These are phyloP conservation scores for Leptodactylus fuscus DNA, from an alignment of 2,113 vertebrate species.

Conservation along the genomic window DNA sequence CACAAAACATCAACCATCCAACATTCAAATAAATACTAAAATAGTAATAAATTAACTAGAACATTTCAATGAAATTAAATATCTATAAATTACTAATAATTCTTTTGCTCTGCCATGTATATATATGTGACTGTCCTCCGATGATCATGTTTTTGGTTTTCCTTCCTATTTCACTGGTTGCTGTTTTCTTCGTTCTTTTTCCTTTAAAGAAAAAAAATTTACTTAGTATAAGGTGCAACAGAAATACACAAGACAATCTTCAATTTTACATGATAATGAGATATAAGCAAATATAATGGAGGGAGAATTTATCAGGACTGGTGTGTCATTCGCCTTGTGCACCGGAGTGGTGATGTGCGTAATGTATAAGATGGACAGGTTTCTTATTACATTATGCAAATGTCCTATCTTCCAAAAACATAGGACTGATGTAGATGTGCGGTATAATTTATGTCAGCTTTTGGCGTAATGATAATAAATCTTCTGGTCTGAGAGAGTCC, in stretches of 20 bases:
- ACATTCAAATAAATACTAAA: neutral
- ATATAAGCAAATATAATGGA: neutral
- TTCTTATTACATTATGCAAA: too few relatives aligned
- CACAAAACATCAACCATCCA: neutral
- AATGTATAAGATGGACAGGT: too few relatives aligned
- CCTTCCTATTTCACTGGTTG: neutral
- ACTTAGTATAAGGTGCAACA: neutral
- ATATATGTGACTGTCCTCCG: neutral
- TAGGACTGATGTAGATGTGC: too few relatives aligned
- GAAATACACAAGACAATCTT: neutral
- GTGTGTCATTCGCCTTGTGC: too few relatives aligned
- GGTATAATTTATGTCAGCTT: too few relatives aligned
- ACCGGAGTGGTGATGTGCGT: too few relatives aligned
- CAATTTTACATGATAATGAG: neutral
- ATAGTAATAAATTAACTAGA: neutral
- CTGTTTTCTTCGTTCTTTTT: neutral
- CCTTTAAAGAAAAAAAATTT: neutral
- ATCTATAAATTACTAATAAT: slow-evolving; percentile 3
- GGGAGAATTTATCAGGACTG: too few relatives aligned
- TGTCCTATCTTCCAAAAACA: too few relatives aligned
- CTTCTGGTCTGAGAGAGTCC: too few relatives aligned
- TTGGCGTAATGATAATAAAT: too few relatives aligned
- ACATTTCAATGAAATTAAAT: slow-evolving; percentile 4
- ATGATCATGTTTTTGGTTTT: neutral
- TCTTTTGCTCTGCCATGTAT: too few relatives aligned